Base-by-base conservation (phyloP, 2,888 invertebrate species). In the Cataglyphis altisquamis region DNA sequence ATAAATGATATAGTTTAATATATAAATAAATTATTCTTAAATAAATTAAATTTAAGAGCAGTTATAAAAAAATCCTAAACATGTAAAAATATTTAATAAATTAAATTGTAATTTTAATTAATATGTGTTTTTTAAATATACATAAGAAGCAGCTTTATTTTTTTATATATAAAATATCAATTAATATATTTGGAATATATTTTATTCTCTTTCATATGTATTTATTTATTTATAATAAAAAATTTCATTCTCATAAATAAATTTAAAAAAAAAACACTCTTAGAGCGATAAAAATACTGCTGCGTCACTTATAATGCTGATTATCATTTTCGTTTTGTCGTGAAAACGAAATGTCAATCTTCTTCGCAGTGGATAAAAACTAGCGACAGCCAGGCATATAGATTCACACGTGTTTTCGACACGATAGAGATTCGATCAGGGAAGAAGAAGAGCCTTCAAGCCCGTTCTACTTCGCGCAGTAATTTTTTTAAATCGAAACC, bases 401-500 rank as follows among this genome's bases (percentile, higher is more conserved):
- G 41, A 41, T 29, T 29, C 29, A 41, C 41, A 41, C 70, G 68
- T 70, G 57, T 72, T 39, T 72, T 32, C 72, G 32, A 78, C 72
- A 72, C 73, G 32, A 21, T 72, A 32, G 32, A 78, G 73, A 48
- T 32, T 68, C 68, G 68, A 52, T 73, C 32, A 29, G 32, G 32
- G 72, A 12, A 32, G 15, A 21, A 36, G 73, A 72, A 21, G 21
- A 70, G 18, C 57, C 52, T 75, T 36, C 39, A 68, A 75, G 39
- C 39, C 18, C 36, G 39, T 68, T 36, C 45, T 78, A 45, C 60
- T 45, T 60, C 21, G 60, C 45, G 36, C 12, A 48, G 36, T 80
- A 72, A 80, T 80, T 80, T 80, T 80, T 72, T n/a, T 60, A 80
- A 72, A 80, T 80, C 78, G 25, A 45, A 72, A 73, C 45, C 36